Base-by-base conservation (phyloP, 2,888 invertebrate genomes). In the Pristionchus arcanus region DNA sequence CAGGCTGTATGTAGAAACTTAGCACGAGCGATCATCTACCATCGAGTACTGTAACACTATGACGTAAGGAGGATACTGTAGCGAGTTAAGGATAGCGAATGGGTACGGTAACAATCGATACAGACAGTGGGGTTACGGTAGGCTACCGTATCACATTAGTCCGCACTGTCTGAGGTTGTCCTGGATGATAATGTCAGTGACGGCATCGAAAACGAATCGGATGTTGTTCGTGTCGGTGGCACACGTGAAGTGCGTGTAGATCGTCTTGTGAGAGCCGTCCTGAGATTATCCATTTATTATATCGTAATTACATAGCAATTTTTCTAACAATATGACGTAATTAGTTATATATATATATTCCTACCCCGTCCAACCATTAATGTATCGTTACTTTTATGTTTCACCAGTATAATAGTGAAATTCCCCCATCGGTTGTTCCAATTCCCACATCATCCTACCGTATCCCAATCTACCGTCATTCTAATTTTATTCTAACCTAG, bases 171-270 rank as follows among this genome's bases (percentile, higher is more conserved):
- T 87, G 11, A 92, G 87, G 85, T 92, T 92, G 66, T 91, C 90
- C 15, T 91, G 90, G 63, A 91, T 90, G 87, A 92, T 91, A 74
- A 92, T 92, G 59, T 92, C 92, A 15, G 91, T 91, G 87, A 91
- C 91, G 77, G 91, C 91, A 85, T 92, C 91, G 90, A 92, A 92
- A 5, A 92, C 92, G 91, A 92, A 92, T 31, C 91, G 91, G 81
- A 92, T 91, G 86, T 91, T 92, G 89, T 92, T 91, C 25, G 92
- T 92, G 90, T 92, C 92, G 49, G 92, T 92, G 84, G 92, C 92
- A 66, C 92, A 92, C 5, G 92, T 92, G 91, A 92, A 92, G 71
- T 92, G 92, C 1, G 92, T 92, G 92, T 92, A 92, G 91, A 92
- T 91, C 59, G 83, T 83, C 83, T 89, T 89, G 81, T 89, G 89